Evolutionary conservation across 2,113 vertebrate genomes (phyloP).

Genomic region (Vulpes ferrilata): DNA sequence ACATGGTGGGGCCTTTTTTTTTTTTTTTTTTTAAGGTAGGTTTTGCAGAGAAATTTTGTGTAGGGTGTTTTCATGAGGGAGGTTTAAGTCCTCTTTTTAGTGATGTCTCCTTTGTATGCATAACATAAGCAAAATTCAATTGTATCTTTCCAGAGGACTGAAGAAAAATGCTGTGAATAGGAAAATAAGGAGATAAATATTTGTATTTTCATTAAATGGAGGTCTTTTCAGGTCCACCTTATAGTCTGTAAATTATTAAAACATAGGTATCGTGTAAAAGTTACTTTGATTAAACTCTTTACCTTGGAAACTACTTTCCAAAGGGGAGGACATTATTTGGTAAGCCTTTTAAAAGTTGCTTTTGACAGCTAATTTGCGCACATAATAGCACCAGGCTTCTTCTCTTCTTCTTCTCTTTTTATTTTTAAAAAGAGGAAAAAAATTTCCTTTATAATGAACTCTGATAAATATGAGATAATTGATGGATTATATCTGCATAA

Average conservation of each 20-base stretch:
- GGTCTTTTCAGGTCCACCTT: neutral
- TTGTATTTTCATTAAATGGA: conserved; percentile 42
- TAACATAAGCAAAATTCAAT: neutral
- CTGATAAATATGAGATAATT: conserved; percentile 74
- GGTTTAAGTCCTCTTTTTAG: neutral
- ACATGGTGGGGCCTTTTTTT: neutral
- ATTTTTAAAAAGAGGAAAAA: conserved; percentile 42
- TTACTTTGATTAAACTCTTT: conserved; percentile 56
- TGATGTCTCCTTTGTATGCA: neutral
- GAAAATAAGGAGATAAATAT: conserved; percentile 45
- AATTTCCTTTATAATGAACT: conserved; percentile 47
- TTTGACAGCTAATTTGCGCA: conserved; percentile 75
- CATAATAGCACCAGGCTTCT: conserved; percentile 58
- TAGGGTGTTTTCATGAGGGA: neutral
- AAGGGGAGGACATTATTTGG: neutral
- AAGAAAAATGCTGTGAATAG: neutral
- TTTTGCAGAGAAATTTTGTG: neutral
- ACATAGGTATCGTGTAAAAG: neutral
- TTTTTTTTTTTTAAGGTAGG: neutral
- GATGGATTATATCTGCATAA: conserved; percentile 59
- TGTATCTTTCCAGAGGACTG: neutral
- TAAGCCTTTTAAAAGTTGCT: conserved; percentile 61
- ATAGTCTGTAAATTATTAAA: neutral
- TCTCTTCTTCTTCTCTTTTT: conserved; percentile 41
- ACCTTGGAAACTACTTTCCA: conserved; percentile 46